Percentiles rank a stretch among this genome's conserved stretches.
Conservation (phyloP, 2,797 vertebrate species). For the Leontocebus nigricollis region DNA sequence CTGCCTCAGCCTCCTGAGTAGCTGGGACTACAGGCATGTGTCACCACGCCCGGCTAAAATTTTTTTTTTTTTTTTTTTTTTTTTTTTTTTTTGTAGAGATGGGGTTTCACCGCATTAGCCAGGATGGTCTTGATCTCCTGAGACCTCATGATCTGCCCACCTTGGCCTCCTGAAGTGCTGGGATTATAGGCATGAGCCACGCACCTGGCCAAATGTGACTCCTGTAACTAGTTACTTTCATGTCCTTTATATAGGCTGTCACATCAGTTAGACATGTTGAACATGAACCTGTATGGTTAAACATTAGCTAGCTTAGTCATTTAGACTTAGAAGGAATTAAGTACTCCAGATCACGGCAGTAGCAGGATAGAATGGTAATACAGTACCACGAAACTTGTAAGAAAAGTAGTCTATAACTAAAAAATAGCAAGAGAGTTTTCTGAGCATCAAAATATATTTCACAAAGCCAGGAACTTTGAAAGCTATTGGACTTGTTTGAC, state of each 20-base stretch:
- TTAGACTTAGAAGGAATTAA: background rate
- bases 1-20: too few species aligned
- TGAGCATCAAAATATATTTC: conserved; percentile 32
- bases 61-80: too few species aligned
- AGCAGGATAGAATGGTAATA: background rate
- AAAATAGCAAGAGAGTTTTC: background rate
- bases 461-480: conserved; percentile 21
- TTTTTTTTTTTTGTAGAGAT: too few species aligned
- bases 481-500: background rate
- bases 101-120: too few species aligned
- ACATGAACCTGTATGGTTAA: background rate
- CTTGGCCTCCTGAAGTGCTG: too few species aligned
- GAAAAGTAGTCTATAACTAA: background rate
- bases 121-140: too few species aligned
- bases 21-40: too few species aligned
- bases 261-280: background rate
- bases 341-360: background rate
- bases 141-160: too few species aligned
- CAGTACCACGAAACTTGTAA: background rate
- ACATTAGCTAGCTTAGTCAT: background rate
- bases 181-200: too few species aligned
- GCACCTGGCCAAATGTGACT: background rate
- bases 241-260: background rate
- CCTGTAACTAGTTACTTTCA: background rate
- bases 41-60: too few species aligned